Percentiles rank a stretch among this genome's conserved stretches.
These are phyloP conservation scores for Euplexia lucipara DNA, from an alignment of 2,888 invertebrate genomes.

Conservation along the genomic window DNA sequence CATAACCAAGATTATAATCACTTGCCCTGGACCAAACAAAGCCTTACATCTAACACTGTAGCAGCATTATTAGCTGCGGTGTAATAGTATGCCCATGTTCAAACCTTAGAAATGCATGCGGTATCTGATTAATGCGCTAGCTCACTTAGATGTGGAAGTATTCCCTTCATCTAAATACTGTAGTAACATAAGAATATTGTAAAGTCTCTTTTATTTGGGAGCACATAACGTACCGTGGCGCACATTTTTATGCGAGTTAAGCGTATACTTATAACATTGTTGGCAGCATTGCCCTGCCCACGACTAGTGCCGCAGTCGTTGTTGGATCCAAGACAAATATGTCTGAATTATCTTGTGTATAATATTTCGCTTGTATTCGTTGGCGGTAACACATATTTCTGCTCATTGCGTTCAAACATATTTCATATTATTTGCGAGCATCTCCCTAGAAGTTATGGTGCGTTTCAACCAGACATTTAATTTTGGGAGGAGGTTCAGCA, in stretches of 20 bases:
- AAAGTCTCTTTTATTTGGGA: constrained; percentile 37
- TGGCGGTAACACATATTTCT: constrained; percentile 22
- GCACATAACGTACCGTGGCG: constrained; percentile 31
- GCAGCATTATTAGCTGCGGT: constrained; percentile 14
- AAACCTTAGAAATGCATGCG: constrained; percentile 20
- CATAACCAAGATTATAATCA: constrained; percentile 29
- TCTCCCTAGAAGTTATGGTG: no score
- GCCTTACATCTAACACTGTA: constrained; percentile 11
- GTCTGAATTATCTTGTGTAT: constrained; percentile 55
- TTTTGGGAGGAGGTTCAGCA: no score
- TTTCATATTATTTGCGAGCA: background rate
- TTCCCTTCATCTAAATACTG: constrained; percentile 28
- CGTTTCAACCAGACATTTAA: no score
- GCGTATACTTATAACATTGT: constrained; percentile 48
- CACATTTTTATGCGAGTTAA: constrained; percentile 55
- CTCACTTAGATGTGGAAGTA: constrained; percentile 13
- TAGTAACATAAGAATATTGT: constrained; percentile 27
- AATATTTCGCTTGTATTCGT: constrained; percentile 35
- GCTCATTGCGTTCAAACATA: constrained; percentile 9
- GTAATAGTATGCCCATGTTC: background rate
- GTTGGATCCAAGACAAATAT: constrained; percentile 59
- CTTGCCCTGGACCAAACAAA: background rate
- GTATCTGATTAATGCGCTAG: constrained; percentile 40
- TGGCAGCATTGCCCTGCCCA: constrained; percentile 50
- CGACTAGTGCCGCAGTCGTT: constrained; percentile 43